These are phyloP conservation scores for Pycnonotus jocosus DNA, from an alignment of 2,113 vertebrate genomes.

Conservation along the genomic window DNA sequence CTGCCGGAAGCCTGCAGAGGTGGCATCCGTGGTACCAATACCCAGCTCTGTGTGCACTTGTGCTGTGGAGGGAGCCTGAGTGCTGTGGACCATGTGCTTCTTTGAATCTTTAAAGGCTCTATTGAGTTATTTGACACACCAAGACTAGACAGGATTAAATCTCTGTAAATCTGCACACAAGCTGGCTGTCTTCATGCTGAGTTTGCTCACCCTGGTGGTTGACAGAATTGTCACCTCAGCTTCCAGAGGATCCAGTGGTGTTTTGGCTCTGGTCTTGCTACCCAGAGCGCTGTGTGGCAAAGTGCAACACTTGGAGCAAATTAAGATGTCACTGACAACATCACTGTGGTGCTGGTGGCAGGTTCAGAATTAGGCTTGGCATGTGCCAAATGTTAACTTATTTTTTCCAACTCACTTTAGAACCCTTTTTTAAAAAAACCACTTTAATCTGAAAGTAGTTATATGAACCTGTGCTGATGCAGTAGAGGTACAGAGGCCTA, in stretches of 20 bases:
- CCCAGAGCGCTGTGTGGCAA: background rate
- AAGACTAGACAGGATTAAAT: background rate
- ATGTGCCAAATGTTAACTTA: background rate
- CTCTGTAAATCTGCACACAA: background rate
- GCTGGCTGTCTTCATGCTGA: background rate
- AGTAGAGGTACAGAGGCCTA: background rate
- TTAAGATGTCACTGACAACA: background rate
- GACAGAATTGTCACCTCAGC: background rate
- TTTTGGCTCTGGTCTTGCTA: background rate
- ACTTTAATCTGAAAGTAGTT: background rate
- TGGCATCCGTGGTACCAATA: background rate
- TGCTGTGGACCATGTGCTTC: background rate
- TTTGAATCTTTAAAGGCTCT: background rate
- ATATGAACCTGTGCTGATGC: background rate
- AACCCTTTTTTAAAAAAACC: background rate
- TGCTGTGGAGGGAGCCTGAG: background rate
- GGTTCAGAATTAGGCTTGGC: background rate
- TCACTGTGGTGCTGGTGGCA: background rate
- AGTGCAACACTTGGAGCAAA: background rate
- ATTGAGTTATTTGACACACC: background rate
- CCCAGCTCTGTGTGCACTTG: background rate
- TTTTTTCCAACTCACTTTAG: background rate
- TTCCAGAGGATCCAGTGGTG: background rate
- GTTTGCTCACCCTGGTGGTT: background rate
- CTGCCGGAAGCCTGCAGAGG: background rate